Conservation (phyloP, 2,888 invertebrate species). For the Kuschelorhynchus macadamiae region DNA sequence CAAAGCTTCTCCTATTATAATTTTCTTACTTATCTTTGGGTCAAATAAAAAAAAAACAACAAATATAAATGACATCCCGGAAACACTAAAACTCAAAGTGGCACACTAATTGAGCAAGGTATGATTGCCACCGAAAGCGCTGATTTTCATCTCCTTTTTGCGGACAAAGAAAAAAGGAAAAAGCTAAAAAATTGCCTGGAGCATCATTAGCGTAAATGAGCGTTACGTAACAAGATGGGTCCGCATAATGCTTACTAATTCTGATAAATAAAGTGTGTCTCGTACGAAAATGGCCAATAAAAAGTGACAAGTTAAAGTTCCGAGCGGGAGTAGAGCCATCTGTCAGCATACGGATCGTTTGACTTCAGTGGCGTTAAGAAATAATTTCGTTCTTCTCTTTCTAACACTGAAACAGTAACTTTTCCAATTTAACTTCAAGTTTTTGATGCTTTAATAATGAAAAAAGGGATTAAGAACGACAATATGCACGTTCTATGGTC, state of each 20-base stretch:
- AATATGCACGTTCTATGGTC: too few relatives aligned
- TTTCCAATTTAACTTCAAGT: too few relatives aligned
- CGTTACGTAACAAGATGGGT: conserved; percentile 46
- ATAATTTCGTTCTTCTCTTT: neutral
- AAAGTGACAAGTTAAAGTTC: conserved; percentile 47
- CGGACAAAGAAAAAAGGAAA: conserved; percentile 35
- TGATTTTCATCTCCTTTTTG: conserved; percentile 43
- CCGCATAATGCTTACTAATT: conserved; percentile 47
- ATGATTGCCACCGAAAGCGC: conserved; percentile 37
- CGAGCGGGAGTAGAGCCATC: conserved; percentile 61
- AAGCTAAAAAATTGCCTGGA: conserved; percentile 43
- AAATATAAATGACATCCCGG: too few relatives aligned
- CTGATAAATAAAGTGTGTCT: conserved; percentile 47
- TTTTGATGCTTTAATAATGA: too few relatives aligned
- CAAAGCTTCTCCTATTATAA: too few relatives aligned
- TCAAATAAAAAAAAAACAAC: too few relatives aligned
- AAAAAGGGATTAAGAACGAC: too few relatives aligned
- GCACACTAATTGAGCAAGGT: conserved; percentile 43
- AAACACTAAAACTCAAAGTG: neutral
- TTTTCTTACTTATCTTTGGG: too few relatives aligned
- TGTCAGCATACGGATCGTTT: conserved; percentile 21
- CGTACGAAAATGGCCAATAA: conserved; percentile 39
- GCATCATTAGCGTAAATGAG: conserved; percentile 46
- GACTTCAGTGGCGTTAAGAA: conserved; percentile 14
- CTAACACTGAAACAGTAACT: too few relatives aligned